Evolutionary conservation across 2,797 vertebrate genomes (phyloP).

Genomic region (Sebastes nivosus): DNA sequence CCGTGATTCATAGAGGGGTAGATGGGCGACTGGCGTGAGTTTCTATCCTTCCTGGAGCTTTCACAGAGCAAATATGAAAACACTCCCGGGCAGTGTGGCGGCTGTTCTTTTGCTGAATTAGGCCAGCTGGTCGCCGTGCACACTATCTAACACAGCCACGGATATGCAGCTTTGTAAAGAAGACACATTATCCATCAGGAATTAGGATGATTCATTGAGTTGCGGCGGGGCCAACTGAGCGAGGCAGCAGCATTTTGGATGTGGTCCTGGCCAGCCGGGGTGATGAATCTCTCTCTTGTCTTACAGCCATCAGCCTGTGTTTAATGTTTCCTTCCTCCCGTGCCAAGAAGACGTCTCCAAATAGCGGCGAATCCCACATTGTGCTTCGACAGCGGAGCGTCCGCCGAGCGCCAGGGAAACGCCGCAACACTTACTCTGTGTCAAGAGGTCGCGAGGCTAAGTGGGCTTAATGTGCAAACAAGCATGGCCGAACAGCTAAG

Average conservation of each 20-base stretch:
- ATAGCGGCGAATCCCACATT: conserved; percentile 18
- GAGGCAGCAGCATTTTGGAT: conserved; percentile 38
- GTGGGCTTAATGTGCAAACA: conserved; percentile 48
- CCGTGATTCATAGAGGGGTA: conserved; percentile 3
- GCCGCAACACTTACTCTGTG: conserved; percentile 4
- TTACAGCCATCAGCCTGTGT: conserved; percentile 53
- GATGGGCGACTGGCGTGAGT: neutral
- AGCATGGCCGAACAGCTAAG: conserved; percentile 9
- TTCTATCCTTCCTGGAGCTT: neutral
- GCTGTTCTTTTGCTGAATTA: neutral
- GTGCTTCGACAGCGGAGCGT: conserved; percentile 19
- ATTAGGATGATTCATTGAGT: conserved; percentile 39
- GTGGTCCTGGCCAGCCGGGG: conserved; percentile 34
- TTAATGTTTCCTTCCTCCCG: conserved; percentile 57
- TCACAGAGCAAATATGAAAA: neutral
- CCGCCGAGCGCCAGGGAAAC: neutral
- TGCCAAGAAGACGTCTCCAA: conserved; percentile 52
- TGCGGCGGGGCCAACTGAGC: conserved; percentile 8
- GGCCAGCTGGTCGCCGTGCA: neutral
- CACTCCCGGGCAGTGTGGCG: neutral
- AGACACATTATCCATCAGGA: conserved; percentile 27
- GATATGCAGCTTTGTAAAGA: conserved; percentile 7
- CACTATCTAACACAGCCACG: neutral
- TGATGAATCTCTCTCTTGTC: conserved; percentile 58
- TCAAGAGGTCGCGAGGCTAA: conserved; percentile 45